A percentile compares a stretch with the other conserved stretches of the same genome.
phyloP scores from a whole-genome alignment of 2,888 invertebrate genomes.

The Theristus sp. region DNA sequence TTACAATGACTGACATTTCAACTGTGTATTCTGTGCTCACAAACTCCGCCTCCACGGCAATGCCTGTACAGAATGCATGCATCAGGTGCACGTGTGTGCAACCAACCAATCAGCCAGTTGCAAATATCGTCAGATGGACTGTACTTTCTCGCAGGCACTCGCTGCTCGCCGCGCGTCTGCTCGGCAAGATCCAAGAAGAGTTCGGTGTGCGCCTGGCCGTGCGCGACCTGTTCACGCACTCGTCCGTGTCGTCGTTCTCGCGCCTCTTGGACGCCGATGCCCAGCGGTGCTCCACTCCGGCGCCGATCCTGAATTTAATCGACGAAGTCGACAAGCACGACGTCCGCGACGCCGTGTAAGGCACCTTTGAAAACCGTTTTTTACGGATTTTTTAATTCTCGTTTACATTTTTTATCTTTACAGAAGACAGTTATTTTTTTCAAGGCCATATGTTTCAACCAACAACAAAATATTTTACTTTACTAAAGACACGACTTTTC shows the following conservation, averaged over 20 bases:
- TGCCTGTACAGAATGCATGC: no score
- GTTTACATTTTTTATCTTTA: background rate
- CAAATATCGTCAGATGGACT: no score
- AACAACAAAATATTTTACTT: no score
- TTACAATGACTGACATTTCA: no score
- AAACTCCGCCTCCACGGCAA: no score
- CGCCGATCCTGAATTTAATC: slow-evolving; percentile 20
- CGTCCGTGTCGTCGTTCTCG: slow-evolving; percentile 28
- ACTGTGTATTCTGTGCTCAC: no score
- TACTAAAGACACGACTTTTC: no score
- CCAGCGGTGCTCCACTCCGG: background rate
- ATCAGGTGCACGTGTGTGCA: no score
- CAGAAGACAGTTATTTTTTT: no score
- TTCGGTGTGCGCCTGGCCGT: slow-evolving; percentile 26
- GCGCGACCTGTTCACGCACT: slow-evolving; percentile 29
- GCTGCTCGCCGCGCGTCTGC: slow-evolving; percentile 31
- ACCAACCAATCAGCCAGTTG: no score
- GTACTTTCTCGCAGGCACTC: slow-evolving; percentile 33
- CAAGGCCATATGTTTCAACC: no score
- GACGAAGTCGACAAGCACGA: slow-evolving; percentile 30
- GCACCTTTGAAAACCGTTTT: background rate
- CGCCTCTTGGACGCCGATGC: slow-evolving; percentile 23
- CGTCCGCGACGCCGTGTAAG: slow-evolving; percentile 15
- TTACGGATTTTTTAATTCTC: background rate
- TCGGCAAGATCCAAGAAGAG: slow-evolving; percentile 19